phyloP scores from a whole-genome alignment of 2,888 invertebrate genomes.

The Meloe dianella region DNA sequence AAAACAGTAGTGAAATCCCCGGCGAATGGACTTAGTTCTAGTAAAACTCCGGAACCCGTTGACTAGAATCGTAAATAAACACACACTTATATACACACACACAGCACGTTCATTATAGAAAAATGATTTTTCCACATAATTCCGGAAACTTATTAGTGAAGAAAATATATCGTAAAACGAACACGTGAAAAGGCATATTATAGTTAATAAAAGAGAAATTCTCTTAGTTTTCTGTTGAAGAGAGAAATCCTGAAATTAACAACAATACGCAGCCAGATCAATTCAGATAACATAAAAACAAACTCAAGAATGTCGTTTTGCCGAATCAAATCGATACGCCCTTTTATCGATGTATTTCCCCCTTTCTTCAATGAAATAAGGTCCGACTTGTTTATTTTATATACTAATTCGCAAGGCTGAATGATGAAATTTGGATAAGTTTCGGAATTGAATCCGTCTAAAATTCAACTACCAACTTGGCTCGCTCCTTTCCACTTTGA shows the following conservation, averaged over 20 bases:
- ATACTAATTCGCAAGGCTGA: not conserved
- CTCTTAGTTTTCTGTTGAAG: not conserved
- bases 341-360: not conserved
- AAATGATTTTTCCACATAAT: not conserved
- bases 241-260: not conserved
- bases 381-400: not conserved
- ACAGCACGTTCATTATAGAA: not conserved
- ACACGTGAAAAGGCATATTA: not conserved
- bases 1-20: not conserved
- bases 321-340: not conserved
- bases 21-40: not conserved
- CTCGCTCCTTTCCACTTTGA: constrained; percentile 21
- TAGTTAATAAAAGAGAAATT: not conserved
- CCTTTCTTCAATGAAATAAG: not conserved
- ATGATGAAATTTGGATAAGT: not conserved
- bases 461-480: not conserved
- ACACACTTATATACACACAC: too few species aligned
- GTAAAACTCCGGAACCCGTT: not conserved
- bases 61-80: not conserved
- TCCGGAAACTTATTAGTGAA: not conserved
- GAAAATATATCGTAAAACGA: not conserved
- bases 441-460: not conserved
- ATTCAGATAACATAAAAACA: not conserved
- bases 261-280: not conserved
- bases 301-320: not conserved